Conservation (phyloP, 2,113 vertebrate species). For the Trichomycterus rosablanca region DNA sequence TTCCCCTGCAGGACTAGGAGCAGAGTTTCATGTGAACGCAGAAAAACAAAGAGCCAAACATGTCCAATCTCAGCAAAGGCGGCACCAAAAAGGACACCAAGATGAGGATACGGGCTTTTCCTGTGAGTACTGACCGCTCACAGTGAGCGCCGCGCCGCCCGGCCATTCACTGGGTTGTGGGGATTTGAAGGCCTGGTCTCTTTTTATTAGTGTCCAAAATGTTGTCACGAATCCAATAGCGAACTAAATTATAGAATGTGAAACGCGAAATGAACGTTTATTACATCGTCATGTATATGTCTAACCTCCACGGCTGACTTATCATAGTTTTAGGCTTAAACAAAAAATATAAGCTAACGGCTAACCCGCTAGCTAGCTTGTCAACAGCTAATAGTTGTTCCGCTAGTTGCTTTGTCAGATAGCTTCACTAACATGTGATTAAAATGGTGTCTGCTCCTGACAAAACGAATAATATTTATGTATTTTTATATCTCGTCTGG, state of each 20-base stretch:
- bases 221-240: too few relatives aligned
- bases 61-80: conserved; percentile 97
- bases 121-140: conserved; percentile 76
- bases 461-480: too few relatives aligned
- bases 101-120: conserved; percentile 98
- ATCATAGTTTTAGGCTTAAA: too few relatives aligned
- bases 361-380: neutral
- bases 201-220: neutral
- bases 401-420: neutral
- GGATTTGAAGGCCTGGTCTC: conserved; percentile 46
- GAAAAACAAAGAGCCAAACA: conserved; percentile 66
- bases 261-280: too few relatives aligned
- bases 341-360: neutral
- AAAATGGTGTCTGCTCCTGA: too few relatives aligned
- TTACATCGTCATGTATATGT: too few relatives aligned
- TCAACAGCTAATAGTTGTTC: neutral
- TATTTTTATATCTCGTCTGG: too few relatives aligned
- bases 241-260: too few relatives aligned
- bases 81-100: conserved; percentile 98
- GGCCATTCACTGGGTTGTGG: conserved; percentile 52
- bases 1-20: conserved; percentile 47
- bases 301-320: too few relatives aligned
- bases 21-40: conserved; percentile 69
- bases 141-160: conserved; percentile 37
- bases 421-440: neutral